phyloP scores from a whole-genome alignment of 1,140 invertebrate species.

The Acromyrmex echinatior region DNA sequence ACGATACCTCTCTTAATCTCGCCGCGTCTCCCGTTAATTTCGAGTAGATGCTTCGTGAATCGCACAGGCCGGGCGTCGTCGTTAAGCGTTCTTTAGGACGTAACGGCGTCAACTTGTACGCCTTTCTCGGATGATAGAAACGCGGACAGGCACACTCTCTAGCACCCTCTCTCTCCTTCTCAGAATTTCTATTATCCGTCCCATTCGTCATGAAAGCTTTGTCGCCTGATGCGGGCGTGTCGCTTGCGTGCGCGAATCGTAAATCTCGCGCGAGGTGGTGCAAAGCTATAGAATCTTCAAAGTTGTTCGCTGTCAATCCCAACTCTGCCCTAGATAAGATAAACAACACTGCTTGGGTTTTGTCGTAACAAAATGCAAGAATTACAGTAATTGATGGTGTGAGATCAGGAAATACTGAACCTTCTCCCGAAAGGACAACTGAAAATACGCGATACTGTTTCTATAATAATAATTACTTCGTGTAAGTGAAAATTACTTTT shows the following conservation, averaged over 20 bases:
- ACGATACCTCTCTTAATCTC: conserved; percentile 60
- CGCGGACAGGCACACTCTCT: neutral
- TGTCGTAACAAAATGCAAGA: neutral
- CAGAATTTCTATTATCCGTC: conserved; percentile 54
- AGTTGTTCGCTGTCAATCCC: conserved; percentile 47
- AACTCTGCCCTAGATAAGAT: conserved; percentile 5
- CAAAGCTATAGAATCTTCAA: conserved; percentile 38
- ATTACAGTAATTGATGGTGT: conserved; percentile 1
- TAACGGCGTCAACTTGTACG: conserved; percentile 56
- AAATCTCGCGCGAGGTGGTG: conserved; percentile 42
- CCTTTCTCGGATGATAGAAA: conserved; percentile 53
- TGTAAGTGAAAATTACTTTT: neutral
- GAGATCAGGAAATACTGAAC: neutral
- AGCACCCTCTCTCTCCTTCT: neutral
- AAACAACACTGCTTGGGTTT: neutral
- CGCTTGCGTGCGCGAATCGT: conserved; percentile 38
- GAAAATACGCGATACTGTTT: neutral
- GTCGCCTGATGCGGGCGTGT: conserved; percentile 55
- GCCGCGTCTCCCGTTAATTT: conserved; percentile 52
- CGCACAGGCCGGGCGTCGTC: conserved; percentile 29
- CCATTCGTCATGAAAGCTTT: conserved; percentile 55
- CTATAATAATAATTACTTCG: neutral
- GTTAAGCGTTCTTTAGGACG: conserved; percentile 50
- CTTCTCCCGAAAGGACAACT: neutral
- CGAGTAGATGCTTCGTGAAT: conserved; percentile 39